Evolutionary conservation across 1,140 invertebrate species (phyloP), one percentile per base, ranked within the genome.

Genomic region (Danaus melanippus): DNA sequence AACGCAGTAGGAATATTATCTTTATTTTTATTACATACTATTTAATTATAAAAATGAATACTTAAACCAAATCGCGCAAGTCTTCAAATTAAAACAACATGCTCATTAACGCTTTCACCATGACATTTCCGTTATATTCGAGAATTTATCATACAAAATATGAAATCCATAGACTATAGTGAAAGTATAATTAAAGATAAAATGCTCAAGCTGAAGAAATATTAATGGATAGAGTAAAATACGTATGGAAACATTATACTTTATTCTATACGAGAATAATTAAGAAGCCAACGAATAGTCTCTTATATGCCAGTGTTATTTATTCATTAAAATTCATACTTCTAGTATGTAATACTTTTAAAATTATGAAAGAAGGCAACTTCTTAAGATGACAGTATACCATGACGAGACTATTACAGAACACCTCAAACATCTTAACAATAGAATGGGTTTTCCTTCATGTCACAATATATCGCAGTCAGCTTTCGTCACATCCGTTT

Each of bases 101-200:
- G 62, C 64, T 71, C 67, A 80, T 80, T 76, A 80, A 65, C 64
- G 64, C 77, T 80, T 83, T 83, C 79, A 64, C 76, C 67, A 58
- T 53, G 58, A 58, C 63, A 63, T 74, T 76, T 75, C 71, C 72
- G 72, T 75, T 74, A 69, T 60, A 67, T 70, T 74, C 70, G 48
- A 64, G 64, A 69, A 73, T 71, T 55, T 79, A 69, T 73, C 62
- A 69, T 56, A 65, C 67, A 73, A 77, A 32, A 75, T 62, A 74
- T 69, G 59, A 68, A 71, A 70, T 69, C 57, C 73, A 72, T 66
- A 32, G 21, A 32, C 21, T 32, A 72, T 53, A 56, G 59, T 50
- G 57, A 69, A 66, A 64, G 76, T 78, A 76, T 79, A 79, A 83
- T 74, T 71, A 49, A 64, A 45, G 49, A 32, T 32, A 32, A 32